Evolutionary conservation across 64 coral and sea anemone genomes (phyloP).

Genomic region (Pocillopora damicornis): DNA sequence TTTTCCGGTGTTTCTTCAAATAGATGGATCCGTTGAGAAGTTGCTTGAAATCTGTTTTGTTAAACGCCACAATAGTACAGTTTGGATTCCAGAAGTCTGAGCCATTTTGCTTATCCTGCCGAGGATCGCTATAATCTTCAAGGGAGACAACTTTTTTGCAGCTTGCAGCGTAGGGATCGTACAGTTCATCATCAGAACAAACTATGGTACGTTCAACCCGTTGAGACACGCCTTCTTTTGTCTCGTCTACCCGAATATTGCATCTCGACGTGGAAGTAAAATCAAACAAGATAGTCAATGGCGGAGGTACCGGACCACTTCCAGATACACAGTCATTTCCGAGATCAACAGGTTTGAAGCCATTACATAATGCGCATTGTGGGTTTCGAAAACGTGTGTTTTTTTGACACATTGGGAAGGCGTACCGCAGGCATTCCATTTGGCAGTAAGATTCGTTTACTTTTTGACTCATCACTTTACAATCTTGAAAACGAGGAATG

Average conservation of each 20-base stretch:
- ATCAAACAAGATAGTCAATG: conserved; percentile 16
- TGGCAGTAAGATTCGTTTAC: neutral
- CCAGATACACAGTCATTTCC: neutral
- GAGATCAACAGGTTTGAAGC: neutral
- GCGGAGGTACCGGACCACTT: neutral
- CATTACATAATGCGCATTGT: conserved; percentile 7
- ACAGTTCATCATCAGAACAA: neutral
- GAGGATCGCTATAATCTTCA: neutral
- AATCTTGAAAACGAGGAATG: neutral
- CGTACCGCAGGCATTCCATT: conserved; percentile 17
- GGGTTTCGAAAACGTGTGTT: neutral
- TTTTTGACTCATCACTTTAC: neutral
- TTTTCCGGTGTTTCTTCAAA: neutral
- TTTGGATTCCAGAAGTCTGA: neutral
- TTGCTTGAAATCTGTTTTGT: conserved; percentile 3
- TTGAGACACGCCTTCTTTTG: no score
- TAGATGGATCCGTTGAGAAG: conserved; percentile 16
- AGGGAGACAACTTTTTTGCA: neutral
- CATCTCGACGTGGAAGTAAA: neutral
- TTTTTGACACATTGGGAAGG: neutral
- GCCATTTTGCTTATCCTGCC: neutral
- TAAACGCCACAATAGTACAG: neutral
- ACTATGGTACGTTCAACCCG: neutral
- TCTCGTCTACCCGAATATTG: neutral
- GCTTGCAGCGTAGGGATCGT: neutral